Conservation (phyloP, 1,140 invertebrate species). For the Eupeodes corollae region DNA sequence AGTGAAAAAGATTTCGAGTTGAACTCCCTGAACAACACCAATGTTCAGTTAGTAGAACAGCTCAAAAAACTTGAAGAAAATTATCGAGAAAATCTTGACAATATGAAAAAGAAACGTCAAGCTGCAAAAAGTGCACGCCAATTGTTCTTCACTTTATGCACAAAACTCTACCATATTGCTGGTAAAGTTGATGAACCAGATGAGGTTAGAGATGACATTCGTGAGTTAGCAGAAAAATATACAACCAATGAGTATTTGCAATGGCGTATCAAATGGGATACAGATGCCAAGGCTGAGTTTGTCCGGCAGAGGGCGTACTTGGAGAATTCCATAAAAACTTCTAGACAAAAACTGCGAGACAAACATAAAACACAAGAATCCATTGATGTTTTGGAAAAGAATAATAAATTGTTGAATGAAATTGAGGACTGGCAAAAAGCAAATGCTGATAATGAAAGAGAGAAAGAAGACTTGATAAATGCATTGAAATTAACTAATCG, state of each 20-base stretch:
- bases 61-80: conserved; percentile 65
- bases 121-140: conserved; percentile 52
- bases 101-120: conserved; percentile 54
- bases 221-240: conserved; percentile 45
- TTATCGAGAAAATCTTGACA: conserved; percentile 52
- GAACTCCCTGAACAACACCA: conserved; percentile 48
- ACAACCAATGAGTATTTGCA: conserved; percentile 55
- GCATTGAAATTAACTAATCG: too few species aligned
- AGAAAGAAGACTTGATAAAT: too few species aligned
- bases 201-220: conserved; percentile 65
- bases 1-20: conserved; percentile 59
- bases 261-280: conserved; percentile 48
- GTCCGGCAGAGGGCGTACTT: conserved; percentile 65
- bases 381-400: conserved; percentile 50
- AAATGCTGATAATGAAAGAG: too few species aligned
- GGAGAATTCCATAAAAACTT: conserved; percentile 56
- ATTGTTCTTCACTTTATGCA: conserved; percentile 60
- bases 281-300: conserved; percentile 66
- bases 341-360: conserved; percentile 27
- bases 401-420: conserved; percentile 59
- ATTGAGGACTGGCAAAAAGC: conserved; percentile 20
- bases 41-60: conserved; percentile 54
- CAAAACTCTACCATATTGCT: conserved; percentile 65
- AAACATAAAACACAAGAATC: conserved; percentile 20
- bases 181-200: conserved; percentile 63